A percentile compares a stretch with the other conserved stretches of the same genome.
phyloP scores from a whole-genome alignment of 2,888 invertebrate genomes.

The Mimumesa dahlbomi region DNA sequence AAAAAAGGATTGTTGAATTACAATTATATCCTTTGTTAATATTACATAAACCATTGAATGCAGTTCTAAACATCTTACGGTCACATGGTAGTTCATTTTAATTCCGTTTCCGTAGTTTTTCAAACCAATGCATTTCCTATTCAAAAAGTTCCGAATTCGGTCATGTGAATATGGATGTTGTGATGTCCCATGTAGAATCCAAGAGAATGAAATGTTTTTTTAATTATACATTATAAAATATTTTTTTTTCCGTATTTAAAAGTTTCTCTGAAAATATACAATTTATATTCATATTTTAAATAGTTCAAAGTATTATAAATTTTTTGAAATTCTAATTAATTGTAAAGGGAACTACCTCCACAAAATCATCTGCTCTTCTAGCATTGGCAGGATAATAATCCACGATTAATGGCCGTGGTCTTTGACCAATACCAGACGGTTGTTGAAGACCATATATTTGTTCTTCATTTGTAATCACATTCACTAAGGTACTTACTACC shows the following conservation, averaged over 20 bases:
- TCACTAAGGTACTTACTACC: conserved; percentile 85
- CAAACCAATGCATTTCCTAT: background rate
- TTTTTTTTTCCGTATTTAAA: conserved; percentile 37
- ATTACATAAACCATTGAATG: conserved; percentile 22
- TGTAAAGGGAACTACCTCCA: conserved; percentile 59
- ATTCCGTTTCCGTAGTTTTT: conserved; percentile 23
- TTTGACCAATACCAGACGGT: conserved; percentile 88
- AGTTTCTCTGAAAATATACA: conserved; percentile 58
- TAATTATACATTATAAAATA: conserved; percentile 17
- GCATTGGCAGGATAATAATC: conserved; percentile 81
- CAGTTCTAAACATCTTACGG: conserved; percentile 1
- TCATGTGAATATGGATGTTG: too few species aligned
- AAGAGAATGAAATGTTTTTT: conserved; percentile 30
- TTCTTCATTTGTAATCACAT: conserved; percentile 87
- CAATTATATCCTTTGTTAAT: conserved; percentile 13
- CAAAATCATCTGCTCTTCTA: conserved; percentile 71
- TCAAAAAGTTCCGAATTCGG: background rate
- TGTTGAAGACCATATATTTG: conserved; percentile 86
- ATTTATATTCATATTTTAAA: too few species aligned
- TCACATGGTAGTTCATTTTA: conserved; percentile 9
- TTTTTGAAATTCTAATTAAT: background rate
- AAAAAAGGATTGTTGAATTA: too few species aligned
- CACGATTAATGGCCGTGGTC: conserved; percentile 86
- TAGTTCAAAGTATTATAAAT: conserved; percentile 1
- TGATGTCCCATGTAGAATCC: conserved; percentile 37